A percentile compares a stretch with the other conserved stretches of the same genome.
phyloP scores from a whole-genome alignment of 2,888 invertebrate species.

The Panopea generosa region DNA sequence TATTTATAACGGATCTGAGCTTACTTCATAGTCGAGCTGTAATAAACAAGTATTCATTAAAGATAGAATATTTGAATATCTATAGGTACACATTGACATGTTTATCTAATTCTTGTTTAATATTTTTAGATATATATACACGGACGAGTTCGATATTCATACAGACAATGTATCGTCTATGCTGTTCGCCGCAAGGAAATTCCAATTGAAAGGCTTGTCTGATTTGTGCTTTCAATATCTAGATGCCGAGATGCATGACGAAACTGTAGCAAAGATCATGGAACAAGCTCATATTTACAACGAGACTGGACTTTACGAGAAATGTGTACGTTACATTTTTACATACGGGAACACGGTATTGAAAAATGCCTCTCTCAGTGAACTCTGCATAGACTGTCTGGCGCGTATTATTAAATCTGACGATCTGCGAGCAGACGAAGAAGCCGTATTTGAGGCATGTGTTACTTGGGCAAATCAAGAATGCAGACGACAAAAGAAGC shows the following conservation, averaged over 20 bases:
- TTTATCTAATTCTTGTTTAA: no score
- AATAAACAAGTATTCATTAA: no score
- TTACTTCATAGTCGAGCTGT: no score
- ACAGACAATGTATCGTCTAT: slow-evolving; percentile 61
- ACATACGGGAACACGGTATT: slow-evolving; percentile 42
- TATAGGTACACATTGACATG: no score
- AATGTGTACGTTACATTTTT: slow-evolving; percentile 58
- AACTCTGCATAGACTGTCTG: slow-evolving; percentile 89
- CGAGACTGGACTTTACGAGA: slow-evolving; percentile 59
- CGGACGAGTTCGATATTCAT: slow-evolving; percentile 65
- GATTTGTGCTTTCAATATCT: slow-evolving; percentile 57
- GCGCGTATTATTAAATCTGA: slow-evolving; percentile 89
- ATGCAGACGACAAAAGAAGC: slow-evolving; percentile 69
- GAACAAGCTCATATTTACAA: slow-evolving; percentile 67
- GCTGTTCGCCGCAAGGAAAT: slow-evolving; percentile 65
- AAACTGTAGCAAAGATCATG: slow-evolving; percentile 62
- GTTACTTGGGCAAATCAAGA: slow-evolving; percentile 75
- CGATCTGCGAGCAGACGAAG: slow-evolving; percentile 88
- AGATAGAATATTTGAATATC: no score
- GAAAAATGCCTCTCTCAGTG: slow-evolving; percentile 87
- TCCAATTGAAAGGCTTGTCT: slow-evolving; percentile 60
- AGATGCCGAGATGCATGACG: slow-evolving; percentile 62
- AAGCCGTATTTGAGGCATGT: slow-evolving; percentile 69
- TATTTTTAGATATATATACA: slow-evolving; percentile 63
- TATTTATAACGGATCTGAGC: no score